These are phyloP conservation scores for Drosophila eugracilis DNA, from an alignment of 1,140 invertebrate genomes.

Conservation along the genomic window DNA sequence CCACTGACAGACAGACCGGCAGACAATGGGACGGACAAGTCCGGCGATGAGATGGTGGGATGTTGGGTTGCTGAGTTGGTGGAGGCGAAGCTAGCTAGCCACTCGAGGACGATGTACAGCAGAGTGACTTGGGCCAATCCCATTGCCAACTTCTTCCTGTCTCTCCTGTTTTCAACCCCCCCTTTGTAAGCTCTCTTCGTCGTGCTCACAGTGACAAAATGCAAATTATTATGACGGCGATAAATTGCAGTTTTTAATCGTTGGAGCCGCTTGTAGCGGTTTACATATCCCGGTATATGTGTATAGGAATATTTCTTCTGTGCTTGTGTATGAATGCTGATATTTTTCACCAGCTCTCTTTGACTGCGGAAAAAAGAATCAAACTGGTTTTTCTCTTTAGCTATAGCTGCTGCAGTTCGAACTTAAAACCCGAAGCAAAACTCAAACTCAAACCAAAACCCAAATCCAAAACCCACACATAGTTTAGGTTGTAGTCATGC, in stretches of 20 bases:
- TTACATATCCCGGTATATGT: slow-evolving; percentile 38
- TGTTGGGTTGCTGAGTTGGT: slow-evolving; percentile 3
- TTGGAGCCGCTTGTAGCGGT: slow-evolving; percentile 65
- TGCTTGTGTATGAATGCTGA: slow-evolving; percentile 18
- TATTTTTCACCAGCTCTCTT: slow-evolving; percentile 17
- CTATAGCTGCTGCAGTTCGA: slow-evolving; percentile 52
- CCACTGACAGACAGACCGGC: slow-evolving; percentile 43
- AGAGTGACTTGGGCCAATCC: slow-evolving; percentile 33
- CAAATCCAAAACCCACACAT: slow-evolving; percentile 72
- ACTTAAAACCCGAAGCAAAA: slow-evolving; percentile 49
- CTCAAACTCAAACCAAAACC: slow-evolving; percentile 52
- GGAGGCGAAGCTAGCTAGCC: slow-evolving; percentile 47
- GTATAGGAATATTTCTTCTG: slow-evolving; percentile 8
- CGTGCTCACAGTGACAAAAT: slow-evolving; percentile 74
- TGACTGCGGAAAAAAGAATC: slow-evolving; percentile 72
- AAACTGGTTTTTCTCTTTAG: slow-evolving; percentile 73
- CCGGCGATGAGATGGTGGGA: slow-evolving; percentile 23
- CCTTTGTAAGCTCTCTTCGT: too few species aligned
- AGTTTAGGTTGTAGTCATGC: slow-evolving; percentile 76
- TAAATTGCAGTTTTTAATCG: slow-evolving; percentile 83
- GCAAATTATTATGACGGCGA: slow-evolving; percentile 83
- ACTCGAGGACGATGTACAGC: slow-evolving; percentile 43
- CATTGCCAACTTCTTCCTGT: slow-evolving; percentile 25
- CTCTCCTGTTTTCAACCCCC: slow-evolving; percentile 12
- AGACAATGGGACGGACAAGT: slow-evolving; percentile 38